Evolutionary conservation across 1,140 invertebrate genomes (phyloP).

Genomic region (Papilio glaucus): DNA sequence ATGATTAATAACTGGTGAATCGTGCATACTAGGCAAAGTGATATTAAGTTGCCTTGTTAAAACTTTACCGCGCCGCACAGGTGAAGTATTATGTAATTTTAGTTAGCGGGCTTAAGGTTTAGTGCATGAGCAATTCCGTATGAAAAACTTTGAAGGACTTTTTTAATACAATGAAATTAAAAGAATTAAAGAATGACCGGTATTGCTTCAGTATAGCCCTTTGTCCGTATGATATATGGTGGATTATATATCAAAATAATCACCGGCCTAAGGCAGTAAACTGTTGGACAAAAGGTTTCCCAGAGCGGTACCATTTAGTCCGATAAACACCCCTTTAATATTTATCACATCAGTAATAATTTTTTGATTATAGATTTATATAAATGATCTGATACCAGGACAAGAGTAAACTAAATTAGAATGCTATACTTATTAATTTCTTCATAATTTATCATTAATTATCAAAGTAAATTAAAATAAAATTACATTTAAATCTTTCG

Average conservation of each 20-base stretch:
- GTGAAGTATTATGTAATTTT: slow-evolving; percentile 67
- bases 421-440: no score
- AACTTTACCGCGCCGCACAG: slow-evolving; percentile 73
- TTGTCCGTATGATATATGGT: background rate
- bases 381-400: no score
- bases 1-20: slow-evolving; percentile 81
- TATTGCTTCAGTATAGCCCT: background rate
- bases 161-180: slow-evolving; percentile 34
- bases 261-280: slow-evolving; percentile 5
- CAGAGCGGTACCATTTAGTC: slow-evolving; percentile 5
- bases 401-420: no score
- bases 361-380: background rate
- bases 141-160: slow-evolving; percentile 4
- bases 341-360: background rate
- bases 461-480: no score
- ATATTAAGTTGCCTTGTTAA: slow-evolving; percentile 83
- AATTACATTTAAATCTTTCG: no score
- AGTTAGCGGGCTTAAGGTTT: slow-evolving; percentile 43
- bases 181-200: no score
- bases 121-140: slow-evolving; percentile 11
- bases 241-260: slow-evolving; percentile 25
- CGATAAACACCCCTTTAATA: background rate
- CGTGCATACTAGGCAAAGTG: slow-evolving; percentile 77
- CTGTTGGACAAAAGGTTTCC: background rate
- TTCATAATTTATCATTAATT: no score